phyloP scores from a whole-genome alignment of 2,113 vertebrate species.

The Osmerus mordax region DNA sequence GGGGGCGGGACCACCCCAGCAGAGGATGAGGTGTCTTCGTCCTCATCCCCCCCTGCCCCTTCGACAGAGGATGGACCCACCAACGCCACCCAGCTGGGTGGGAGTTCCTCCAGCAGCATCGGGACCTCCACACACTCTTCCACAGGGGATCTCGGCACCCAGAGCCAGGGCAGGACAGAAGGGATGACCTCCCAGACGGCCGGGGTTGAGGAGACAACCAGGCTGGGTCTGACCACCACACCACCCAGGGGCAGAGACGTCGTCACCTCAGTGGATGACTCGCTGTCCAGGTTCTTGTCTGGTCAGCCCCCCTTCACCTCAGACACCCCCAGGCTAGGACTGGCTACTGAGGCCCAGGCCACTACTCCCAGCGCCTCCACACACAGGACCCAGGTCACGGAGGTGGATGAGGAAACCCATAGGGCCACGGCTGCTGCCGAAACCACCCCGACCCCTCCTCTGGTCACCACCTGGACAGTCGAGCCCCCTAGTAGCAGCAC shows the following conservation, averaged over 20 bases:
- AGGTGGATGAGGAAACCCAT: constrained; percentile 36
- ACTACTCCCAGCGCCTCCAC: constrained; percentile 44
- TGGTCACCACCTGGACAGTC: constrained; percentile 29
- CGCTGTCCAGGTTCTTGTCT: constrained; percentile 23
- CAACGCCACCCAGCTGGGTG: constrained; percentile 26
- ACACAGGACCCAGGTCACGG: constrained; percentile 52
- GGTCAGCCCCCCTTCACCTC: constrained; percentile 16
- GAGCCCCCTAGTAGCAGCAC: constrained; percentile 14
- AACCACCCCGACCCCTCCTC: constrained; percentile 12
- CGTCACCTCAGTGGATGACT: constrained; percentile 35
- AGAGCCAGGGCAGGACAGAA: constrained; percentile 35
- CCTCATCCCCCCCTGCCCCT: constrained; percentile 44
- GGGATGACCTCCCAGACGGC: constrained; percentile 34
- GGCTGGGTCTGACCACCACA: constrained; percentile 47
- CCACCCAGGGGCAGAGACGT: constrained; percentile 38
- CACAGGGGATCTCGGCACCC: constrained; percentile 42
- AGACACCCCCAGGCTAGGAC: constrained; percentile 23
- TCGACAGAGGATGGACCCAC: constrained; percentile 25
- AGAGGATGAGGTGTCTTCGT: constrained; percentile 37
- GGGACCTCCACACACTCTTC: constrained; percentile 50
- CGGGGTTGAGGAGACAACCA: constrained; percentile 28
- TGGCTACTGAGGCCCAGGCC: constrained; percentile 38
- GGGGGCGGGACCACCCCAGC: constrained; percentile 26
- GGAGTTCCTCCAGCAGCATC: constrained; percentile 20
- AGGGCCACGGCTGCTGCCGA: constrained; percentile 20